Base-by-base conservation (phyloP, 2,888 invertebrate species). In the Protonemura montana region DNA sequence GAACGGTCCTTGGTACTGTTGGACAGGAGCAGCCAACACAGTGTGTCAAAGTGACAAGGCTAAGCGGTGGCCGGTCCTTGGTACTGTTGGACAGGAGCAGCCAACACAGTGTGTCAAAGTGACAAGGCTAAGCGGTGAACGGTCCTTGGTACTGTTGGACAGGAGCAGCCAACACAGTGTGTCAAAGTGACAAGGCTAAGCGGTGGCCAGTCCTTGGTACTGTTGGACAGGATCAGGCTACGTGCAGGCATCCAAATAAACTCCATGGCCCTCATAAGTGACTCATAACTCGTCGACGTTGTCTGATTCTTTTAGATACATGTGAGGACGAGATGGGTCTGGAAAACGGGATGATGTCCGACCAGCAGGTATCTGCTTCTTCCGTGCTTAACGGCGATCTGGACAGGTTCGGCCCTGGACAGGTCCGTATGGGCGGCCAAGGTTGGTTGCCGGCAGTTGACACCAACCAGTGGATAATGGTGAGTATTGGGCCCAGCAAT, bases 241-340 rank as follows among this genome's bases (percentile, higher is more conserved):
- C 35, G 10, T 35, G 35, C 35, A 3, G 35, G 35, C 10, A 35
- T 35, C 35, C 5, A 3, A 10, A 6, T 10, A 35, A 35, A 35
- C 35, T n/a, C n/a, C n/a, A n/a, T n/a, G n/a, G n/a, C n/a, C n/a
- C n/a, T n/a, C n/a, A n/a, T n/a, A n/a, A n/a, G n/a, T n/a, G n/a
- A n/a, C n/a, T n/a, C n/a, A n/a, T n/a, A n/a, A n/a, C n/a, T n/a
- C n/a, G n/a, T n/a, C n/a, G n/a, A n/a, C 35, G 35, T 35, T 35
- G 59, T 59, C 13, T 21, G 2, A 21, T 59, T 59, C 21, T 21
- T 1, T 88, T 90, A 16, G 89, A 92, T 86, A 91, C 94, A 87
- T 97, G 97, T 89, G 92, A 92, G 2, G 96, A 97, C 88, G 92
- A 94, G 0, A 94, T 97, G 93, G 97, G 97, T 0, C 90, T 97